phyloP scores from a whole-genome alignment of 2,113 vertebrate genomes.

The Chaetodon trifascialis region DNA sequence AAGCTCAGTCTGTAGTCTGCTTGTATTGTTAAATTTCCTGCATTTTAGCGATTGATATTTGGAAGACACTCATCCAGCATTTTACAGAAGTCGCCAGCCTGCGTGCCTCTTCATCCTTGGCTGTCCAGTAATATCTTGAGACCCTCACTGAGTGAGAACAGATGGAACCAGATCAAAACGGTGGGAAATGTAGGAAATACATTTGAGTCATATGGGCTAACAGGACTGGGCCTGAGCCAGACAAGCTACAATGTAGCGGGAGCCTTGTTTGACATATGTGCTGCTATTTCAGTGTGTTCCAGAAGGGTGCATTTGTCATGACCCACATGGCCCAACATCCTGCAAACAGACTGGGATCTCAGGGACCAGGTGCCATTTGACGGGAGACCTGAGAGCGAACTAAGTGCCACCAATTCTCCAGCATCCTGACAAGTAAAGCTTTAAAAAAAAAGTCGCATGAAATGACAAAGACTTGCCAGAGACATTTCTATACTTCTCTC shows the following conservation, averaged over 20 bases:
- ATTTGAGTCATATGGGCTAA: constrained; percentile 53
- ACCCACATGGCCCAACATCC: constrained; percentile 53
- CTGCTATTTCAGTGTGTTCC: constrained; percentile 68
- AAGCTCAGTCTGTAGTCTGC: background rate
- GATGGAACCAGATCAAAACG: constrained; percentile 74
- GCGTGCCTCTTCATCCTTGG: constrained; percentile 44
- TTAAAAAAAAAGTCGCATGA: background rate
- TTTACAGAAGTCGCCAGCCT: constrained; percentile 49
- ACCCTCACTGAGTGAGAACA: constrained; percentile 65
- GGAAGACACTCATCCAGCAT: constrained; percentile 30
- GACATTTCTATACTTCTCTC: constrained; percentile 11
- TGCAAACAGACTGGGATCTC: constrained; percentile 42
- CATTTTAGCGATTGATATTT: constrained; percentile 32
- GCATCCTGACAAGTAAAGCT: constrained; percentile 12
- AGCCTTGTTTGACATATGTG: constrained; percentile 69
- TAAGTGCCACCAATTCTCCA: constrained; percentile 1
- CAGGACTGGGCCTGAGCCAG: constrained; percentile 53
- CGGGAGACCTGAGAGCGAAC: constrained; percentile 10
- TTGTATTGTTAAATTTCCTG: constrained; percentile 23
- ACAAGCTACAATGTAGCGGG: constrained; percentile 33
- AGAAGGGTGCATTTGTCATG: constrained; percentile 59
- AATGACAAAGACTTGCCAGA: too few relatives aligned
- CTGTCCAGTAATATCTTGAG: constrained; percentile 57
- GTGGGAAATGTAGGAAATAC: constrained; percentile 62
- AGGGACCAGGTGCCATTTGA: constrained; percentile 39